Evolutionary conservation across 2,113 vertebrate species (phyloP), one percentile per base, ranked within the genome.

Genomic region (Panthera leo): DNA sequence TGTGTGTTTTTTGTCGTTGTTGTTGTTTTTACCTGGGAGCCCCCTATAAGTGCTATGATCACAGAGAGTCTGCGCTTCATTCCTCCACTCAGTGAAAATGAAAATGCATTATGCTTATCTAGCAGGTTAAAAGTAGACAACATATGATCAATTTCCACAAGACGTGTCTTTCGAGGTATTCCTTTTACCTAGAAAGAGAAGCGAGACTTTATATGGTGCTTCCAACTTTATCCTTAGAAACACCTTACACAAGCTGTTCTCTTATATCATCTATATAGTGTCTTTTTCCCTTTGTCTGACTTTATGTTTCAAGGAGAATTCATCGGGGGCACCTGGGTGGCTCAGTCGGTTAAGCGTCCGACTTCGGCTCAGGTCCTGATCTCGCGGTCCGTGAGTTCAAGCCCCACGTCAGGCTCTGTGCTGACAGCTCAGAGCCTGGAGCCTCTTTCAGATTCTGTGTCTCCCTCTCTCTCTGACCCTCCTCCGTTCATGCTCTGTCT

Each of bases 61-160:
- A 99, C 99, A 53, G 99, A 99, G n/a, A 99, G 99, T 97, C 99
- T 99, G 95, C 99, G 99, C 97, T 99, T 99, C 99, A 99, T 99
- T 92, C 99, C 99, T 0, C 99, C 99, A 0, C 99, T 99, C 25
- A 99, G 99, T 0, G 99, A 99, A 98, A 99, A 99, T 36, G 98
- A 99, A 91, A 98, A 99, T 1, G 98, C 97, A 11, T 14, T 18
- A 5, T 98, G 98, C 96, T 99, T 99, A 95, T 99, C 99, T 96
- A 99, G 99, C 45, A 99, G 98, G 94, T 98, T 99, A 39, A 99
- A 99, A 96, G 99, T 99, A 70, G 98, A 96, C 85, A 99, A 98
- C 86, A 99, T 99, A 11, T 98, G 98, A 85, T 98, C 98, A 48
- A 99, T 99, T 98, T 99, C 99, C 8, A 98, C 98, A 0, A 97